Evolutionary conservation across 2,113 vertebrate genomes (phyloP).

Genomic region (Microtus oregoni): DNA sequence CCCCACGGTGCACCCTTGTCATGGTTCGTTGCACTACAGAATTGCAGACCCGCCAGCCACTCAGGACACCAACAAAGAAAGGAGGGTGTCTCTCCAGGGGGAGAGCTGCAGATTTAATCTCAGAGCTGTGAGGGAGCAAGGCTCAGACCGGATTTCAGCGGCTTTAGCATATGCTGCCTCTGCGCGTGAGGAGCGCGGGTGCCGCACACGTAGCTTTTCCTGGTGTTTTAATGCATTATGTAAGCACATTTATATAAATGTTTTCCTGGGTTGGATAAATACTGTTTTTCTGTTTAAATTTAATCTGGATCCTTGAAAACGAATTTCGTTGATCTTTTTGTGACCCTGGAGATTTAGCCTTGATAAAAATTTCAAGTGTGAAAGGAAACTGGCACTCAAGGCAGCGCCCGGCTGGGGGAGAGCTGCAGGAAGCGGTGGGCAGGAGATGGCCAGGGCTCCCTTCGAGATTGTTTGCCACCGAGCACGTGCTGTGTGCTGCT

Average conservation of each 20-base stretch:
- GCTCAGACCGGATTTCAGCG: neutral
- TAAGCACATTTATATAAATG: slow-evolving; percentile 41
- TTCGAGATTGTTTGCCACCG: neutral
- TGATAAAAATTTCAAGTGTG: neutral
- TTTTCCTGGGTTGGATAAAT: slow-evolving; percentile 42
- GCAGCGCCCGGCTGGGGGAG: fast-evolving
- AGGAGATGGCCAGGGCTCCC: neutral
- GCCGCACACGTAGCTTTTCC: neutral
- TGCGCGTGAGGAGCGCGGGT: neutral
- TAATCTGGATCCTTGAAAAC: slow-evolving; percentile 51
- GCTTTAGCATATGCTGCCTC: neutral
- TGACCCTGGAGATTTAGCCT: slow-evolving; percentile 40
- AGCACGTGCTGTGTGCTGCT: neutral
- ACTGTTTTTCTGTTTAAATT: slow-evolving; percentile 16
- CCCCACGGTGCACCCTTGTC: neutral
- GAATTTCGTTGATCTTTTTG: neutral
- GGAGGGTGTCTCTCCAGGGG: neutral
- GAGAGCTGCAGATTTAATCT: neutral
- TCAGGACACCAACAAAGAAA: neutral
- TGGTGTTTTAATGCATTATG: neutral
- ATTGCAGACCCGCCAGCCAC: neutral
- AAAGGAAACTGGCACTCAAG: neutral
- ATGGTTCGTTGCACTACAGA: fast-evolving
- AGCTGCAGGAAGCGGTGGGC: fast-evolving
- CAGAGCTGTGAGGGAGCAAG: fast-evolving